Conservation (phyloP, 2,888 invertebrate genomes). For the Diplolepis rosae region DNA sequence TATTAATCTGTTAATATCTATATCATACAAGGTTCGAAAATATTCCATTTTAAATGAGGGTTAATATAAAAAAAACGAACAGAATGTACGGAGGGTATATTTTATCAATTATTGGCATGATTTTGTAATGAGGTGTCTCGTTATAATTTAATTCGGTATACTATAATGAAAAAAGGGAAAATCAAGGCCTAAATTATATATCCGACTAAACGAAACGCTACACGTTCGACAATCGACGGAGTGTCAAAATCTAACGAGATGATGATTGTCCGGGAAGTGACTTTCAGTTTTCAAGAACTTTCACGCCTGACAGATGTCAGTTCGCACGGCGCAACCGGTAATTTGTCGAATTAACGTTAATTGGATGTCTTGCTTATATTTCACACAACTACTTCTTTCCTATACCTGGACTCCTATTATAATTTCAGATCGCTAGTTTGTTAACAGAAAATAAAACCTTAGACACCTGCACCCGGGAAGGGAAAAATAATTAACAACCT, state of each 20-base stretch:
- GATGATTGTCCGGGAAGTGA: conserved; percentile 60
- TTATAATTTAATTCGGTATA: conserved; percentile 6
- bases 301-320: conserved; percentile 57
- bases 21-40: not conserved
- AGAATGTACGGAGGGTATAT: not conserved
- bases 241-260: conserved; percentile 40
- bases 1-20: too few relatives aligned
- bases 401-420: conserved; percentile 3
- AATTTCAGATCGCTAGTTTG: not conserved
- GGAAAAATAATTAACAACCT: not conserved
- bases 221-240: conserved; percentile 22
- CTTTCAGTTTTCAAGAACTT: conserved; percentile 55
- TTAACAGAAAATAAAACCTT: not conserved
- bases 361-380: conserved; percentile 58
- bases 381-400: conserved; percentile 36
- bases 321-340: conserved; percentile 53
- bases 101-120: conserved; percentile 9
- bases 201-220: conserved; percentile 24
- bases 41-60: not conserved
- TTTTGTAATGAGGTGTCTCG: conserved; percentile 23
- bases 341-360: conserved; percentile 61
- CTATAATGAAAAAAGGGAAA: conserved; percentile 5
- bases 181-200: conserved; percentile 17
- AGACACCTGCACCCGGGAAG: not conserved
- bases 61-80: not conserved